Percentiles rank a stretch among this genome's conserved stretches.
phyloP scores from a whole-genome alignment of 2,797 vertebrate genomes.

The Hirundo rustica region DNA sequence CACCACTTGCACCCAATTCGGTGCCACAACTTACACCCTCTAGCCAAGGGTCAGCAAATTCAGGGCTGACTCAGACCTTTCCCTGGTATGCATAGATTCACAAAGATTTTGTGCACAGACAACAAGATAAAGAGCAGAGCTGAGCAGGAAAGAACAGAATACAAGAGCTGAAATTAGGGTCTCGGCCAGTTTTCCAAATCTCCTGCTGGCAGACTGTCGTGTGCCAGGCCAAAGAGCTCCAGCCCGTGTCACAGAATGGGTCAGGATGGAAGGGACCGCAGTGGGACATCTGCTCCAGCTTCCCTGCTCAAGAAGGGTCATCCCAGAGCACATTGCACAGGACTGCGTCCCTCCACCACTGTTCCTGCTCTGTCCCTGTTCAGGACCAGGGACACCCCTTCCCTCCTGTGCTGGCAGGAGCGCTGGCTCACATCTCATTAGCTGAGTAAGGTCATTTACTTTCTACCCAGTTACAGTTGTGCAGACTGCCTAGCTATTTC shows the following conservation, averaged over 20 bases:
- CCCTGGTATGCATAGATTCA: not conserved
- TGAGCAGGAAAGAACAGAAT: not conserved
- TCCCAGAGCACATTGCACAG: not conserved
- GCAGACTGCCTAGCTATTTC: not conserved
- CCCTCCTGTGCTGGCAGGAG: not conserved
- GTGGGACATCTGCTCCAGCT: not conserved
- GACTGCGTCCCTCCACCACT: not conserved
- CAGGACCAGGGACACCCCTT: not conserved
- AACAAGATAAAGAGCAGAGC: not conserved
- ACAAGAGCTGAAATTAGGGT: not conserved
- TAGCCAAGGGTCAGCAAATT: not conserved
- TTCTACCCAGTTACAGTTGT: not conserved
- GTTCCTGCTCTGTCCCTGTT: not conserved
- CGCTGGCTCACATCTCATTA: not conserved
- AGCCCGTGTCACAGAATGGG: not conserved
- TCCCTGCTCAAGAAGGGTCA: not conserved
- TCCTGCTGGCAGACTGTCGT: accelerated
- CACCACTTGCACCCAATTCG: not conserved
- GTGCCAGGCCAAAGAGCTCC: not conserved
- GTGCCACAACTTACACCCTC: not conserved
- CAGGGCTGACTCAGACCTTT: not conserved
- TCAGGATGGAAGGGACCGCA: not conserved
- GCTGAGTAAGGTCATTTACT: not conserved
- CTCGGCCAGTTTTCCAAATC: not conserved
- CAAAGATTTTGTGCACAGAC: not conserved